Evolutionary conservation across 2,888 invertebrate genomes (phyloP), one percentile per base, ranked within the genome.

Genomic region (Eustalomyia histrio): DNA sequence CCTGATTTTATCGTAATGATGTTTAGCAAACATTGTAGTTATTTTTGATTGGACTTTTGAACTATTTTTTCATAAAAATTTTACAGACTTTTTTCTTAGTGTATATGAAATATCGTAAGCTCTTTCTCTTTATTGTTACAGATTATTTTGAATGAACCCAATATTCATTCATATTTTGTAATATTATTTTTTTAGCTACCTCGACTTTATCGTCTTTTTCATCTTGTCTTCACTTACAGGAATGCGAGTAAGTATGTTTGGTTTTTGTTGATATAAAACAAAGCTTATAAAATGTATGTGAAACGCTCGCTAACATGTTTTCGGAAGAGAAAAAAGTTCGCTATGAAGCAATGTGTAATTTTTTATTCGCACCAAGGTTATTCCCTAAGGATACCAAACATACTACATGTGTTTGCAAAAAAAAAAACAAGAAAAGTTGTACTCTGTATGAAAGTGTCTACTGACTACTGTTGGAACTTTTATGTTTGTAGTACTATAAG

Each of bases 341-440:
- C 76, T 71, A 78, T 80, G 79, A 84, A 85, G 86, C 88, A 86
- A 87, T 87, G 87, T 88, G 87, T 88, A 89, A 88, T 89, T 89
- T 76, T 89, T 89, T 87, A 89, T 88, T 89, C 89, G 87, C 89
- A 88, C 88, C 88, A 87, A 87, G 86, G 88, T 88, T 87, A 85
- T 83, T 89, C 89, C 88, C 89, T 65, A 83, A 71, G 88, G 87
- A 89, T 76, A 73, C 65, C 78, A 86, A 85, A 81, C 79, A 83
- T 76, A 74, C 69, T 68, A 58, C 61, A 78, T 60, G 55, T 43
- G 33, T 57, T 14, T 58, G 53, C 75, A 72, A 68, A 57, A 68
- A 58, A 1, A 29, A 6, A 29, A 39, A 67, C 60, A 67, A 60
- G 65, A 39, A 69, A 67, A 60, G 55, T 73, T 65, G 17, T 76